A percentile compares a stretch with the other conserved stretches of the same genome.
Evolutionary conservation across 2,888 invertebrate genomes (phyloP).

Genomic region (Andrena haemorrhoa): DNA sequence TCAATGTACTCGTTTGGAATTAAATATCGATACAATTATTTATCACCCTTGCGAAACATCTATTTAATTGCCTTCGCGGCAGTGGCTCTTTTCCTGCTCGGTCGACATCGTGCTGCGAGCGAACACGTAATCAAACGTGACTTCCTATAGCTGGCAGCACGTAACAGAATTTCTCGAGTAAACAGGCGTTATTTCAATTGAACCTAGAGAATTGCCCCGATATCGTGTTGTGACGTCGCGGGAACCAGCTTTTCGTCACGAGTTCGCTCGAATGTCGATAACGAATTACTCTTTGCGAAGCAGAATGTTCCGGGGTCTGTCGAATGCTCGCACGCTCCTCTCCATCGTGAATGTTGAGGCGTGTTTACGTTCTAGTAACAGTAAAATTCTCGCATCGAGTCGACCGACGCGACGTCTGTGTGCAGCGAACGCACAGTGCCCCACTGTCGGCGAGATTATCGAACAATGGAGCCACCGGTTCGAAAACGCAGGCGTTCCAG

Average conservation of each 20-base stretch:
- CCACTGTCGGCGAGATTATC: slow-evolving; percentile 76
- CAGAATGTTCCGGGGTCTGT: slow-evolving; percentile 56
- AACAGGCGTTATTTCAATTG: slow-evolving; percentile 9
- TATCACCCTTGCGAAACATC: slow-evolving; percentile 12
- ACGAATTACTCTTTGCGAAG: slow-evolving; percentile 30
- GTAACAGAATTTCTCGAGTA: neutral
- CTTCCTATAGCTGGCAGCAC: slow-evolving; percentile 63
- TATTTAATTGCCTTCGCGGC: neutral
- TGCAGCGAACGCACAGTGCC: slow-evolving; percentile 27
- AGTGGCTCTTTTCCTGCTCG: neutral
- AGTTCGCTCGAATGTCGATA: neutral
- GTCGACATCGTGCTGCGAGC: slow-evolving; percentile 18
- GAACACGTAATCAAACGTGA: slow-evolving; percentile 18
- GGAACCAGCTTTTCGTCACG: neutral
- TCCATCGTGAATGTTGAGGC: slow-evolving; percentile 5
- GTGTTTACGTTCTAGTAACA: slow-evolving; percentile 28
- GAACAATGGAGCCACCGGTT: slow-evolving; percentile 85
- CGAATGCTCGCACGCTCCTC: slow-evolving; percentile 33
- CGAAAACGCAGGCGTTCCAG: slow-evolving; percentile 85
- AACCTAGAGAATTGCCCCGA: slow-evolving; percentile 26
- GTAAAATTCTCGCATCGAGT: slow-evolving; percentile 15
- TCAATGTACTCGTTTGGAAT: neutral
- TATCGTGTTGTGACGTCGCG: neutral
- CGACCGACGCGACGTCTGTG: slow-evolving; percentile 28
- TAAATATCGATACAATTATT: neutral